phyloP scores from a whole-genome alignment of 2,888 invertebrate genomes.

The Apotomis capreana region DNA sequence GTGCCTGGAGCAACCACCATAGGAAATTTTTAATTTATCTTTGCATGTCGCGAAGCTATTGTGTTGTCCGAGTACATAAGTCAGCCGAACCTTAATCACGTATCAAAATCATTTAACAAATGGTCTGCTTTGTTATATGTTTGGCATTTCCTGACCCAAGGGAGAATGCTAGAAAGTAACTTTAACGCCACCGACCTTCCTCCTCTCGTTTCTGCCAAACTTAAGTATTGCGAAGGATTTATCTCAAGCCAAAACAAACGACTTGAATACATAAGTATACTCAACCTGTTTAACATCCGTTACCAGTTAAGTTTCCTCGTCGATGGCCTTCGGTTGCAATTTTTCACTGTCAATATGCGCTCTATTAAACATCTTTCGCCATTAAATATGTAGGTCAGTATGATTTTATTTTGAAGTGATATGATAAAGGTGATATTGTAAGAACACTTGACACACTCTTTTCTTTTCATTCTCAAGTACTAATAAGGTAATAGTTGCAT shows the following conservation, averaged over 20 bases:
- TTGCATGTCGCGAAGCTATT: too few species aligned
- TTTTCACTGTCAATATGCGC: slow-evolving; percentile 19
- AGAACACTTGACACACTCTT: slow-evolving; percentile 13
- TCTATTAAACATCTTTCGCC: neutral
- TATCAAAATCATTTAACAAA: too few species aligned
- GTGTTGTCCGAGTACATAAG: too few species aligned
- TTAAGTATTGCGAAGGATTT: neutral
- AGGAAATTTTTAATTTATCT: too few species aligned
- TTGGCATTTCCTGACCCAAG: neutral
- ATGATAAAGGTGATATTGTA: slow-evolving; percentile 4
- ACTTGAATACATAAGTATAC: slow-evolving; percentile 3
- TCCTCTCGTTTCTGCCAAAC: neutral
- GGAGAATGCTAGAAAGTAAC: neutral
- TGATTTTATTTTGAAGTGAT: neutral
- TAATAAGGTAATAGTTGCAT: neutral
- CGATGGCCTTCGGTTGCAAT: slow-evolving; percentile 34
- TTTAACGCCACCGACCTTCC: neutral
- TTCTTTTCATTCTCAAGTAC: neutral
- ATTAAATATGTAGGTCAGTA: neutral
- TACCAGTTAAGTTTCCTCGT: slow-evolving; percentile 19
- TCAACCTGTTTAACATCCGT: slow-evolving; percentile 22
- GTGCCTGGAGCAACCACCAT: too few species aligned
- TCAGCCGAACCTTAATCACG: too few species aligned
- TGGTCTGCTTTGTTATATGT: too few species aligned
- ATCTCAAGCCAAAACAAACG: neutral